Base-by-base conservation (phyloP, 2,113 vertebrate genomes). In the Ciconia stormi region DNA sequence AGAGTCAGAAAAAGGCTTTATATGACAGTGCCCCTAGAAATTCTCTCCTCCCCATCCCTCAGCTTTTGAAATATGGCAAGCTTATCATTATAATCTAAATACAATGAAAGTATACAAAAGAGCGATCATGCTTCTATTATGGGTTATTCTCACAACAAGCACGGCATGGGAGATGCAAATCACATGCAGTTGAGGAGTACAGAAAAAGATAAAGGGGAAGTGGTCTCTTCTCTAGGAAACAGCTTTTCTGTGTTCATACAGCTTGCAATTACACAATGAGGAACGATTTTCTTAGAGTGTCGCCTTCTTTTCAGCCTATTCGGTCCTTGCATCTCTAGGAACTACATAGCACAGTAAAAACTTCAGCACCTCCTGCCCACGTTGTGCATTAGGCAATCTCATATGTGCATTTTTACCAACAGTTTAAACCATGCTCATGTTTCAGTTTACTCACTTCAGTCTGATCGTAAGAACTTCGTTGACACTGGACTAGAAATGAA, bases 1-100 rank as follows among this genome's bases (percentile, higher is more conserved):
- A 88, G 72, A 91, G 87, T 91, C 18, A 53, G 50, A 86, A 91
- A 91, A 95, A 66, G 78, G 67, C 85, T 95, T 93, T 94, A 78
- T 92, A 58, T 80, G 53, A 79, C 50, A 70, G 69, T 59, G 27
- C 40, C 65, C 76, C 94, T 76, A 67, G 86, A 97, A 97, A 96
- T 94, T 79, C 55, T 89, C 72, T 94, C 89, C 80, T 97, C 83
- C 93, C 80, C 34, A 63, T 77, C 82, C 80, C 56, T 92, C 83
- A 93, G 77, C 69, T 87, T 96, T 92, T 96, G 58, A 90, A 83
- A 59, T 38, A 77, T 74, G 34, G 56, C 65, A 82, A 95, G 23
- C 36, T 78, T 78, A 63, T 76, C 19, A 61, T 70, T 66, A 65
- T n/a, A 78, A 93, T 63, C 61, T 59, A 95, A 95, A 90, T 78